phyloP scores from a whole-genome alignment of 2,888 invertebrate species.

The Dasypolia templi region DNA sequence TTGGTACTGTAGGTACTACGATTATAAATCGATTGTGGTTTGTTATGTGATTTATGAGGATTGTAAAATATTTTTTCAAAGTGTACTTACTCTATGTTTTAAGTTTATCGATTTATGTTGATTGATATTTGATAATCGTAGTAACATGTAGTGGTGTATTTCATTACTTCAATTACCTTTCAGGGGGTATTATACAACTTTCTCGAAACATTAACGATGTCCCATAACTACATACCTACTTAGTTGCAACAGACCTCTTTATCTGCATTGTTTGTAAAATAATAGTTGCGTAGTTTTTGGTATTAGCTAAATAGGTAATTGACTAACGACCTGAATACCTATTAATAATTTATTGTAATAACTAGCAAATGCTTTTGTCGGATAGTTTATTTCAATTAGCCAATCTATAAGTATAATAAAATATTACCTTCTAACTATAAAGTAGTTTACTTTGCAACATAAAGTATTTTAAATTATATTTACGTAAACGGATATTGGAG shows the following conservation, averaged over 20 bases:
- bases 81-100: conserved; percentile 50
- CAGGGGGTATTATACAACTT: no score
- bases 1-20: conserved; percentile 73
- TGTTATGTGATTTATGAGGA: conserved; percentile 65
- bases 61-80: conserved; percentile 54
- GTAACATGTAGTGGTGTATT: conserved; percentile 29
- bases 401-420: no score
- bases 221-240: no score
- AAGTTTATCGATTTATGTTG: conserved; percentile 58
- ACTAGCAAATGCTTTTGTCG: not conserved
- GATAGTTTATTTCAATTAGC: not conserved
- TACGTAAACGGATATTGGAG: not conserved
- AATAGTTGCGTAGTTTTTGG: conserved; percentile 19
- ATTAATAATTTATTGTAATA: not conserved
- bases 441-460: not conserved
- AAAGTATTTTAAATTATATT: not conserved
- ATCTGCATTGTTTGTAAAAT: conserved; percentile 7
- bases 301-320: conserved; percentile 26
- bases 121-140: conserved; percentile 56
- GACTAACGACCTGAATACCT: conserved; percentile 16
- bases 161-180: conserved; percentile 31
- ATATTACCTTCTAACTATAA: no score
- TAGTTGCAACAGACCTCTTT: not conserved
- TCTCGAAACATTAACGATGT: conserved; percentile 12
- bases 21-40: conserved; percentile 77